Conservation (phyloP, 2,797 vertebrate species). For the Alfaro cultratus region DNA sequence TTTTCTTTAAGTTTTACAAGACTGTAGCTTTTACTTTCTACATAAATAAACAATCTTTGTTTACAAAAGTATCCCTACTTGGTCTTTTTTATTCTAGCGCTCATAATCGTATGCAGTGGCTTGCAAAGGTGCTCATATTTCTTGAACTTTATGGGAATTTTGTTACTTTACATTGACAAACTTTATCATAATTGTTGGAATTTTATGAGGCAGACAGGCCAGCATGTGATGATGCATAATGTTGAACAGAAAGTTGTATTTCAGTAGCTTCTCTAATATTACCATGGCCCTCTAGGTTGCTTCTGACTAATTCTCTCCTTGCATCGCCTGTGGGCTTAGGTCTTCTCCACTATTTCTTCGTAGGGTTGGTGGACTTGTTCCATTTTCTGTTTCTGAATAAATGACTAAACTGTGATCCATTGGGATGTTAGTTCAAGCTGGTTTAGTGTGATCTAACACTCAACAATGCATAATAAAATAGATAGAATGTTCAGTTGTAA, state of each 20-base stretch:
- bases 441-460: no score
- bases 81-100: slow-evolving; percentile 68
- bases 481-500: not conserved
- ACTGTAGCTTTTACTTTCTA: slow-evolving; percentile 86
- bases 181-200: not conserved
- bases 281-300: not conserved
- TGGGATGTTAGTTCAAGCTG: no score
- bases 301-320: not conserved
- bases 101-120: not conserved
- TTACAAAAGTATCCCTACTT: slow-evolving; percentile 72
- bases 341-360: not conserved
- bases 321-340: not conserved
- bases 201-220: not conserved
- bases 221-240: not conserved
- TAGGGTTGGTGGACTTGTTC: not conserved
- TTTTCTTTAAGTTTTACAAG: slow-evolving; percentile 78
- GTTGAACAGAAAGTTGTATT: not conserved
- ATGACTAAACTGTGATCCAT: not conserved
- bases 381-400: not conserved
- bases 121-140: not conserved
- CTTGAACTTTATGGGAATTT: not conserved
- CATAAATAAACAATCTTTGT: slow-evolving; percentile 88
- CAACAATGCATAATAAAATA: not conserved
- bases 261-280: not conserved
- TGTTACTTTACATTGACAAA: not conserved